Evolutionary conservation across 92 coral and sea anemone species (phyloP).

Genomic region (Paragorgia papillata): DNA sequence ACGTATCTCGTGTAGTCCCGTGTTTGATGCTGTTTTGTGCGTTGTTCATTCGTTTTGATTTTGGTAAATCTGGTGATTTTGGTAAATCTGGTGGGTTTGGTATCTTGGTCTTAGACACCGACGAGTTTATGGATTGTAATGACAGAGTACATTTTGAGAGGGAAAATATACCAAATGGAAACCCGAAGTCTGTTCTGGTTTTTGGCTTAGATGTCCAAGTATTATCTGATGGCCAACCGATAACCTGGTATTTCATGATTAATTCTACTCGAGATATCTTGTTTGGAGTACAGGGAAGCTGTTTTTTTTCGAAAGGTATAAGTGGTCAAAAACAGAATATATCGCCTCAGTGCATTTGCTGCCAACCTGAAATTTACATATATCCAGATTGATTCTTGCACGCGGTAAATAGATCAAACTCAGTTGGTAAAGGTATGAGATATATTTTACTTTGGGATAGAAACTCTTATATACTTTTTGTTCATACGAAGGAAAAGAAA

Average conservation of each 20-base stretch:
- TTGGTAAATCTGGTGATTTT: too few relatives aligned
- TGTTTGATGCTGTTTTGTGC: too few relatives aligned
- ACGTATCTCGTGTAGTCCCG: too few relatives aligned
- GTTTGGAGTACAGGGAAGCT: slow-evolving; percentile 10
- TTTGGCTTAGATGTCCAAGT: not conserved
- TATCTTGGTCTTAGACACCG: too few relatives aligned
- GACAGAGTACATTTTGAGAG: too few relatives aligned
- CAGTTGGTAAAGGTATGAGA: slow-evolving; percentile 12
- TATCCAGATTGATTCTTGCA: too few relatives aligned
- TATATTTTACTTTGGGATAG: slow-evolving; percentile 29
- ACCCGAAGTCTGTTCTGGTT: slow-evolving; percentile 19
- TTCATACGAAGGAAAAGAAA: slow-evolving; percentile 19
- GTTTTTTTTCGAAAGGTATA: slow-evolving; percentile 13
- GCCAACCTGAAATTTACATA: slow-evolving; percentile 24
- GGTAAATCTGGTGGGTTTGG: too few relatives aligned
- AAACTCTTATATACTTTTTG: slow-evolving; percentile 19
- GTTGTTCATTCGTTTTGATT: too few relatives aligned
- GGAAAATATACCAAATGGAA: too few relatives aligned
- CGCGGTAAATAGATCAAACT: slow-evolving; percentile 20
- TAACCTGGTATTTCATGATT: slow-evolving; percentile 28
- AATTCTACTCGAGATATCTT: slow-evolving; percentile 6
- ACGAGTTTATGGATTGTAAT: too few relatives aligned
- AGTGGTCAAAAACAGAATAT: slow-evolving; percentile 19
- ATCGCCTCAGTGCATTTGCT: slow-evolving; percentile 27
- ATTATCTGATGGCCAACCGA: slow-evolving; percentile 8